Percentiles rank a stretch among this genome's conserved stretches.
phyloP scores from a whole-genome alignment of 1,140 invertebrate genomes.

The Drosophila sucinea region DNA sequence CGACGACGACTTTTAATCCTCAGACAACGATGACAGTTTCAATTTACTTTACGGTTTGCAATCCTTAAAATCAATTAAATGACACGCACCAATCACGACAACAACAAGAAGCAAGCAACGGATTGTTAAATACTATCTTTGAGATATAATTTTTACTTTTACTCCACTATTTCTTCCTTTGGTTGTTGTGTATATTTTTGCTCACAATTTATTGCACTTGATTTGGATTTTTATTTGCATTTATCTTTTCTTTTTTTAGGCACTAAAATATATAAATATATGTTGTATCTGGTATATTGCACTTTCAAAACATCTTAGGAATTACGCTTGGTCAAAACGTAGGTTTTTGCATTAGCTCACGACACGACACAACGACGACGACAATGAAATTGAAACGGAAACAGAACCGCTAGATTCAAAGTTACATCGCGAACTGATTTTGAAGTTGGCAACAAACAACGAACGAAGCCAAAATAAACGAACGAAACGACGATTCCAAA shows the following conservation, averaged over 20 bases:
- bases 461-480: constrained; percentile 23
- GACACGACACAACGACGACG: constrained; percentile 29
- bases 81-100: constrained; percentile 61
- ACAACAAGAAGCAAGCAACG: constrained; percentile 5
- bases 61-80: constrained; percentile 80
- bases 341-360: constrained; percentile 10
- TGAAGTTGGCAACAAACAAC: constrained; percentile 31
- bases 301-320: constrained; percentile 11
- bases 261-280: constrained; percentile 16
- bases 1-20: constrained; percentile 61
- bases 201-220: not conserved
- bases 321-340: constrained; percentile 3
- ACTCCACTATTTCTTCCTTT: constrained; percentile 7
- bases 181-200: not conserved
- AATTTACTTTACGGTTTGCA: constrained; percentile 65
- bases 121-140: constrained; percentile 13
- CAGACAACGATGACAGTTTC: constrained; percentile 59
- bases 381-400: constrained; percentile 59
- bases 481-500: not conserved
- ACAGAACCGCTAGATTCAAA: constrained; percentile 79
- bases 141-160: constrained; percentile 9
- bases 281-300: constrained; percentile 17
- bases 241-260: constrained; percentile 5
- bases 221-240: constrained; percentile 6
- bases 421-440: constrained; percentile 81